Conservation (phyloP, 2,113 vertebrate species). For the Harpagus bidentatus region DNA sequence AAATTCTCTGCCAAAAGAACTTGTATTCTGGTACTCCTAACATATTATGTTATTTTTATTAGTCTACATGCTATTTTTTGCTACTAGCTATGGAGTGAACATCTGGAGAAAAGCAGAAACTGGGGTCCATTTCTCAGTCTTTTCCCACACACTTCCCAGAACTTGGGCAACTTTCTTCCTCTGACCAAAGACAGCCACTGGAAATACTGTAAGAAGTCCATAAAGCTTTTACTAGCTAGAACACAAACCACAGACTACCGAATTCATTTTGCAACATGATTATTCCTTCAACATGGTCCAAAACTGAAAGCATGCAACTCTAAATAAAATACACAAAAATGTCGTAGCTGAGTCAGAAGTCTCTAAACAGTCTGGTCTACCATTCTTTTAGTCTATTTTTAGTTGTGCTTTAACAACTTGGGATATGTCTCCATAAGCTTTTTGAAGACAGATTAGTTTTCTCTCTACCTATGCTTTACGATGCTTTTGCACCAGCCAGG, state of each 20-base stretch:
- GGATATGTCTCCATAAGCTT: neutral
- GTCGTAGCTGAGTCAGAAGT: neutral
- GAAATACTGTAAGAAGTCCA: neutral
- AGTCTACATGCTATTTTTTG: neutral
- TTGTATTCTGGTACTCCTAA: neutral
- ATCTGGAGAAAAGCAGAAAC: neutral
- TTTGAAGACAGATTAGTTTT: neutral
- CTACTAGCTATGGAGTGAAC: neutral
- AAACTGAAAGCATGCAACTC: neutral
- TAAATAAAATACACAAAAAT: neutral
- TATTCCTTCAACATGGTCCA: neutral
- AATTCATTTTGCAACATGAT: neutral
- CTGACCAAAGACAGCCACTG: neutral
- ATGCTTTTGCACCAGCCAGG: neutral
- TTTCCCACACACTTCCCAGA: neutral
- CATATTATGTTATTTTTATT: neutral
- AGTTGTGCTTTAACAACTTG: neutral
- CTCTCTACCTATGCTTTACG: neutral
- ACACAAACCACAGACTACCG: neutral
- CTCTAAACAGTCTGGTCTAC: neutral
- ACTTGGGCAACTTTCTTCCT: neutral
- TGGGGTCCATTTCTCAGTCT: neutral
- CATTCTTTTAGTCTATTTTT: neutral
- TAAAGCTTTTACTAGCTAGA: neutral
- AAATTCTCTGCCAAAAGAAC: neutral